Base-by-base conservation (phyloP, 2,888 invertebrate genomes). In the Sycophila texana region DNA sequence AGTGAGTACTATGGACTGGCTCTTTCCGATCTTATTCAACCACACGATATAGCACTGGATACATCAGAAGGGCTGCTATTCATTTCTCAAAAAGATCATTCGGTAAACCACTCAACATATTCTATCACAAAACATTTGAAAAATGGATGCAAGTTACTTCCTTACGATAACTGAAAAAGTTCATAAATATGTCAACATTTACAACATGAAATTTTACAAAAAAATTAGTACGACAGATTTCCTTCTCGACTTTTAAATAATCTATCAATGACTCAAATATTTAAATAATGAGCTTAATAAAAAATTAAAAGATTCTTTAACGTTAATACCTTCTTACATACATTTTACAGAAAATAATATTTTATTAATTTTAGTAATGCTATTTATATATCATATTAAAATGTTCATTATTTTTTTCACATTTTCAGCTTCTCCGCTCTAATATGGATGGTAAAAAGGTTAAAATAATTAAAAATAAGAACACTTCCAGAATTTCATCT, bases 21-120 rank as follows among this genome's bases (percentile, higher is more conserved):
- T 13, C 47, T 65, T 10, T 65, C 74, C 10, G 22, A 57, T 55
- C 22, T 74, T 1, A 14, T 18, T 13, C 26, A 47, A 20, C 74
- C 74, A 2, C n/a, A 39, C 49, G 65, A 74, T 47, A 39, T 74
- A 10, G 55, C 65, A 10, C 47, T 74, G 16, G 74, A 74, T 65
- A 16, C 47, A 7, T 7, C 14, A 39, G 20, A 12, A 57, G 12
- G 47, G 4, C 5, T 20, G 13, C 30, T 74, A 26, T 74, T 74
- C 47, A 47, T 74, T 47, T 14, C 57, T 12, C 65, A 74, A 63
- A 14, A 58, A 16, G 26, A 51, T 14, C 20, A 26, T 18, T 74
- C 74, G 74, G 74, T 74, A 74, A 74, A 14, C 10, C 4, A 12
- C 20, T 18, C 22, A 22, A 49, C 22, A 16, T 61, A n/a, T 12